Base-by-base conservation (phyloP, 1,140 invertebrate genomes). In the Leptinotarsa texana region DNA sequence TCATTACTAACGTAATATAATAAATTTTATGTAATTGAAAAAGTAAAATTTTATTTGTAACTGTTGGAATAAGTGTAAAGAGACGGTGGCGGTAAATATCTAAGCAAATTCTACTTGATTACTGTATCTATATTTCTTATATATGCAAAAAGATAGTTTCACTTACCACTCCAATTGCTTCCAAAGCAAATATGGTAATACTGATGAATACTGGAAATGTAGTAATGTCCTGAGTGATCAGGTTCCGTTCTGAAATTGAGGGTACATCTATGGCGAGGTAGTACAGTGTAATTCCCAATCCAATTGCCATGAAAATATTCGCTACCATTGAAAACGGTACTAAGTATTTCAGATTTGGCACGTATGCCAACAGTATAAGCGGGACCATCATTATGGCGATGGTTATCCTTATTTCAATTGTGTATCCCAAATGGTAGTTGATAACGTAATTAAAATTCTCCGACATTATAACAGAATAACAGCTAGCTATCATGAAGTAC, bases 401-500 rank as follows among this genome's bases (percentile, higher is more conserved):
- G 47, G 90, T 87, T 33, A 89, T 24, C 69, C 91, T 87, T n/a
- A 89, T 80, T 70, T 88, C 86, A 0, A 89, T 57, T 0, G 77
- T 70, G 8, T 84, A 76, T 0, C 78, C 82, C 5, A 87, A 79
- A 81, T 92, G 89, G 80, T 90, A 79, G 0, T 86, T 84, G 4
- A 90, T 87, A 81, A 91, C 89, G 83, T 93, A 89, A 73, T 90
- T 82, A 74, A 95, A 92, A 79, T 94, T 94, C 71, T 88, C 88
- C 0, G 92, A 93, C 57, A 94, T 90, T 76, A 95, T 93, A 0
- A 95, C 93, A 1, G 93, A 90, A 79, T 95, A 95, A 3, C 93
- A 93, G 67, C 93, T 94, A 88, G 93, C 94, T n/a, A 93, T 95
- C 24, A 92, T 91, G 79, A 92, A 95, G 83, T 95, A 95, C 2